A percentile compares a stretch with the other conserved stretches of the same genome.
phyloP scores from a whole-genome alignment of 2,797 vertebrate species.

The Glossophaga mutica region DNA sequence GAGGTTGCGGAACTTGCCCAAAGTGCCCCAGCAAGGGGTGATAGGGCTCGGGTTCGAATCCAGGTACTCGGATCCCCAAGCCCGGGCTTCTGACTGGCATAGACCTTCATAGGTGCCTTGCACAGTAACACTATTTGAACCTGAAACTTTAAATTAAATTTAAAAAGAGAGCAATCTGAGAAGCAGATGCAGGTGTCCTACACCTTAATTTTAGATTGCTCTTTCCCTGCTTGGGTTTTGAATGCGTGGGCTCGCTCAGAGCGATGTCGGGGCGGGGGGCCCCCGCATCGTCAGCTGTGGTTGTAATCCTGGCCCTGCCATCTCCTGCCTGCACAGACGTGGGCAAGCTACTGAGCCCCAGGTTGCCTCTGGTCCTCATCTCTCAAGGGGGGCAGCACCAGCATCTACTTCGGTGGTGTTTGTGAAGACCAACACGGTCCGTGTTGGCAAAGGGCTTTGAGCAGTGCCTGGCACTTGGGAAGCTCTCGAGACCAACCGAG shows the following conservation, averaged over 20 bases:
- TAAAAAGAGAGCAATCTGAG: not conserved
- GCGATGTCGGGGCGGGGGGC: rapidly evolving
- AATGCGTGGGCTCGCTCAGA: not conserved
- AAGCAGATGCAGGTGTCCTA: not conserved
- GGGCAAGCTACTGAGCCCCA: not conserved
- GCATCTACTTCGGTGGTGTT: not conserved
- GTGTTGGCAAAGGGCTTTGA: not conserved
- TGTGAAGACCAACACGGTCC: not conserved
- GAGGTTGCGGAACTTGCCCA: not conserved
- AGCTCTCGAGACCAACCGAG: not conserved
- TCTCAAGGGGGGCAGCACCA: not conserved
- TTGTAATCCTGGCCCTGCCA: not conserved
- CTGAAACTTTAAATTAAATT: not conserved
- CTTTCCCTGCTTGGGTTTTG: not conserved
- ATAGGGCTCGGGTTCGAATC: not conserved
- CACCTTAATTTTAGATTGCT: not conserved
- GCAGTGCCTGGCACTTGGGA: not conserved
- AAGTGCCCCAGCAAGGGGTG: not conserved
- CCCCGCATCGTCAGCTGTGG: rapidly evolving
- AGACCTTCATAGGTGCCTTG: not conserved
- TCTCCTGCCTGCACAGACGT: not conserved
- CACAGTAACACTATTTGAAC: not conserved
- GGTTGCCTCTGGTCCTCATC: not conserved
- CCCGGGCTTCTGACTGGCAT: not conserved
- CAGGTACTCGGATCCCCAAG: not conserved